Percentiles rank a stretch among this genome's conserved stretches.
Conservation (phyloP, 2,797 vertebrate genomes). For the Helostoma temminkii region DNA sequence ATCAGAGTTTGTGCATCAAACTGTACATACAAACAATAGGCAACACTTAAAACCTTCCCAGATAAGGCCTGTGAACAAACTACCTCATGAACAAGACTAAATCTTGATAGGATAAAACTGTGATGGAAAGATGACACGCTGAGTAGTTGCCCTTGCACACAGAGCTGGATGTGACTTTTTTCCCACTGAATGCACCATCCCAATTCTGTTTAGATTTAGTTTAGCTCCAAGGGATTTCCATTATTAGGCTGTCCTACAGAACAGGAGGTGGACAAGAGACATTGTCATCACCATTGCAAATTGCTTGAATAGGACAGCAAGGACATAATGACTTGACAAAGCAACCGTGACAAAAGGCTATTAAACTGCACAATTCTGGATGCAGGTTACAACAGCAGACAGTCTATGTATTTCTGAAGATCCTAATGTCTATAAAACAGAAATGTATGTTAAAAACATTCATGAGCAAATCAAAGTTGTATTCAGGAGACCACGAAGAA, state of each 20-base stretch:
- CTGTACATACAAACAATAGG: constrained; percentile 27
- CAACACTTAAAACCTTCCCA: constrained; percentile 28
- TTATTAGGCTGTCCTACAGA: constrained; percentile 64
- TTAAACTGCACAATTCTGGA: constrained; percentile 51
- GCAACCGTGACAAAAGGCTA: constrained; percentile 45
- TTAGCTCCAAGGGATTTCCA: constrained; percentile 61
- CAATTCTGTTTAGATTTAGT: constrained; percentile 61
- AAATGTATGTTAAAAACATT: constrained; percentile 56
- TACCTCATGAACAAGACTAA: constrained; percentile 14
- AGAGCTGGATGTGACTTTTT: constrained; percentile 57
- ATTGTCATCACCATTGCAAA: constrained; percentile 55
- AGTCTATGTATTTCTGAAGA: constrained; percentile 32
- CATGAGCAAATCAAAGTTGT: constrained; percentile 70
- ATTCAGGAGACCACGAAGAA: constrained; percentile 62
- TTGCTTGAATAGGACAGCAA: constrained; percentile 50
- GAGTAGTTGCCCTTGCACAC: constrained; percentile 57
- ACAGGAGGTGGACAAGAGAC: constrained; percentile 59
- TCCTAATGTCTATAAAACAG: constrained; percentile 50
- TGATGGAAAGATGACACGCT: constrained; percentile 46
- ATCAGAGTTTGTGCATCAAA: constrained; percentile 17
- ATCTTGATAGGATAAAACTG: constrained; percentile 41
- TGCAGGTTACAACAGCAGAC: constrained; percentile 67
- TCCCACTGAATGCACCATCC: constrained; percentile 40
- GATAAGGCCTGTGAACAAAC: constrained; percentile 33
- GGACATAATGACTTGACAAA: constrained; percentile 52